phyloP scores from a whole-genome alignment of 2,797 vertebrate genomes.

The Selene dorsalis region DNA sequence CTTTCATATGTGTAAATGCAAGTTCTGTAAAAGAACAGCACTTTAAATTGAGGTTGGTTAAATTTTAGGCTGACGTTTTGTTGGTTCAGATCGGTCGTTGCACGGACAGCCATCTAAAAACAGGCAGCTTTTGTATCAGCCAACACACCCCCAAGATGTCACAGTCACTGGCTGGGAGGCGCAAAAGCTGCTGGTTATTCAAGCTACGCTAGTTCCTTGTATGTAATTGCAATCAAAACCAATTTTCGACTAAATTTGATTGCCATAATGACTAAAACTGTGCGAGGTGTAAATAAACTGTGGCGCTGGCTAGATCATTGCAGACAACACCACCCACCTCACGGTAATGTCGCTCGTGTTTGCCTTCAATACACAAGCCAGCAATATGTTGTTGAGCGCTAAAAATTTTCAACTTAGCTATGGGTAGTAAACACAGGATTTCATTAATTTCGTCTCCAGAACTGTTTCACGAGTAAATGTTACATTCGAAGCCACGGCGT shows the following conservation, averaged over 20 bases:
- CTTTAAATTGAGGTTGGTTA: slow-evolving; percentile 14
- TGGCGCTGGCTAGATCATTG: slow-evolving; percentile 19
- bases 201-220: slow-evolving; percentile 50
- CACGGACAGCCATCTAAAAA: slow-evolving; percentile 79
- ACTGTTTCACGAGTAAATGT: background rate
- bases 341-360: slow-evolving; percentile 51
- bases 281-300: slow-evolving; percentile 45
- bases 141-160: slow-evolving; percentile 83
- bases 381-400: slow-evolving; percentile 56
- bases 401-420: slow-evolving; percentile 52
- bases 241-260: background rate
- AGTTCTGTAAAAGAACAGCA: background rate
- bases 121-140: slow-evolving; percentile 83
- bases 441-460: background rate
- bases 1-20: background rate
- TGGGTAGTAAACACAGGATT: slow-evolving; percentile 46
- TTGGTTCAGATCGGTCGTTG: slow-evolving; percentile 56
- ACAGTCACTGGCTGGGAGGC: slow-evolving; percentile 64
- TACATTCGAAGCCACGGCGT: background rate
- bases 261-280: background rate
- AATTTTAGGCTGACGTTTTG: slow-evolving; percentile 29
- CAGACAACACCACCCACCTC: slow-evolving; percentile 71
- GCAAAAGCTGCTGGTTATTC: slow-evolving; percentile 53
- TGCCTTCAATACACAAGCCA: slow-evolving; percentile 48
- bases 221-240: slow-evolving; percentile 12